Evolutionary conservation across 2,888 invertebrate species (phyloP).

Genomic region (Drosophila longiperda): DNA sequence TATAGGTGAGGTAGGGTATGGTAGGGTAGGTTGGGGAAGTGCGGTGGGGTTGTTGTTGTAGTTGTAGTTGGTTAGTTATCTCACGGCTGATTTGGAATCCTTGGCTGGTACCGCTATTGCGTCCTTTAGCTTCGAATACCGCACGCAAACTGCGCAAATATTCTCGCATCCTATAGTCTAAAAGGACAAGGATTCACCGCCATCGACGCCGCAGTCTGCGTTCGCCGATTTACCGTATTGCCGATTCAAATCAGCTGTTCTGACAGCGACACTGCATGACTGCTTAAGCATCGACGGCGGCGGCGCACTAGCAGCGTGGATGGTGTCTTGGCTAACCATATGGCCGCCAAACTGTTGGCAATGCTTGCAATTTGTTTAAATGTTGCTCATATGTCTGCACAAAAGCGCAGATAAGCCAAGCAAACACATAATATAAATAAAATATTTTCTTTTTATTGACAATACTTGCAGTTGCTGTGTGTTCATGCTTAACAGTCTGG

Average conservation of each 20-base stretch:
- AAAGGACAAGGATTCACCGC: constrained; percentile 57
- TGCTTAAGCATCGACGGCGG: constrained; percentile 26
- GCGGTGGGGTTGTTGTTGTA: constrained; percentile 1
- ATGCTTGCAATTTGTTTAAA: too few species aligned
- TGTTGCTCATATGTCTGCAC: neutral
- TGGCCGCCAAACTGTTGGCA: constrained; percentile 10
- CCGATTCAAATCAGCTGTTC: constrained; percentile 22
- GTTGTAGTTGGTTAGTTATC: constrained; percentile 11
- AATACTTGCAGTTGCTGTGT: neutral
- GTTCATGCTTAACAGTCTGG: constrained; percentile 15
- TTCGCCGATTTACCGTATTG: constrained; percentile 24
- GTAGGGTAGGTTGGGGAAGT: neutral
- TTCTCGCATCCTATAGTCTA: constrained; percentile 67
- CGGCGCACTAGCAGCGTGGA: constrained; percentile 40
- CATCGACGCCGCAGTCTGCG: neutral
- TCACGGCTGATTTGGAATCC: constrained; percentile 26
- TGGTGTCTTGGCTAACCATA: constrained; percentile 30
- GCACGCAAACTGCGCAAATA: constrained; percentile 81
- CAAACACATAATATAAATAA: neutral
- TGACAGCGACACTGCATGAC: constrained; percentile 11
- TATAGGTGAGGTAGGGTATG: constrained; percentile 11
- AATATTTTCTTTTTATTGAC: neutral
- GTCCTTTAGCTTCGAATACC: constrained; percentile 79
- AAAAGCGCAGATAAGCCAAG: neutral
- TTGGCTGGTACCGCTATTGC: constrained; percentile 57